These are phyloP conservation scores for Xenops minutus DNA, from an alignment of 2,797 vertebrate genomes.

Conservation along the genomic window DNA sequence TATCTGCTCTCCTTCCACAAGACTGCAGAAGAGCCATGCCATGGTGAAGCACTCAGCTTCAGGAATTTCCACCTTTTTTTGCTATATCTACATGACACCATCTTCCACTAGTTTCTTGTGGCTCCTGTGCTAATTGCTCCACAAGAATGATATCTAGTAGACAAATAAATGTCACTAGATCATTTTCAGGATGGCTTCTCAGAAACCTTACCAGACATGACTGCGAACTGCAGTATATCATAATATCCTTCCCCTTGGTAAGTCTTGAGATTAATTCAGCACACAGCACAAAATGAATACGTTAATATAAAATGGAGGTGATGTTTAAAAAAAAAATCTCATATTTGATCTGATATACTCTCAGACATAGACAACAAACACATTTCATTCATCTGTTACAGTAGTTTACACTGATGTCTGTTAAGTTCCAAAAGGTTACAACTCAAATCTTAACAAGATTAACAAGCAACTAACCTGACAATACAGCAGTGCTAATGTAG, in stretches of 20 bases:
- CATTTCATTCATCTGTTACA: neutral
- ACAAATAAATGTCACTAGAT: neutral
- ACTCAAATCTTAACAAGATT: neutral
- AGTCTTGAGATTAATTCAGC: neutral
- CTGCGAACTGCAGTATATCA: neutral
- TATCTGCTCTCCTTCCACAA: neutral
- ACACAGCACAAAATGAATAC: neutral
- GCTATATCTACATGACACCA: fast-evolving
- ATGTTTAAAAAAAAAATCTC: neutral
- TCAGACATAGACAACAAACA: neutral
- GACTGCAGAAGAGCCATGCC: neutral
- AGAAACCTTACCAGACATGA: neutral
- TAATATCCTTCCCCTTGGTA: neutral
- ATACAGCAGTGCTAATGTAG: neutral
- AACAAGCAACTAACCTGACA: neutral
- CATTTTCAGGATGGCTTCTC: neutral
- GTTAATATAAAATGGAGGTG: neutral
- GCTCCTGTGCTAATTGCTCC: neutral
- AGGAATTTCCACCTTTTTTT: neutral
- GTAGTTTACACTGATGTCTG: neutral
- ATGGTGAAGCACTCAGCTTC: neutral
- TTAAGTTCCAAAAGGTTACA: neutral
- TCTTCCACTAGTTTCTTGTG: neutral
- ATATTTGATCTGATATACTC: neutral
- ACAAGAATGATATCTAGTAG: neutral